These are phyloP conservation scores for Remorina albescens DNA, from an alignment of 2,797 vertebrate genomes.

Conservation along the genomic window DNA sequence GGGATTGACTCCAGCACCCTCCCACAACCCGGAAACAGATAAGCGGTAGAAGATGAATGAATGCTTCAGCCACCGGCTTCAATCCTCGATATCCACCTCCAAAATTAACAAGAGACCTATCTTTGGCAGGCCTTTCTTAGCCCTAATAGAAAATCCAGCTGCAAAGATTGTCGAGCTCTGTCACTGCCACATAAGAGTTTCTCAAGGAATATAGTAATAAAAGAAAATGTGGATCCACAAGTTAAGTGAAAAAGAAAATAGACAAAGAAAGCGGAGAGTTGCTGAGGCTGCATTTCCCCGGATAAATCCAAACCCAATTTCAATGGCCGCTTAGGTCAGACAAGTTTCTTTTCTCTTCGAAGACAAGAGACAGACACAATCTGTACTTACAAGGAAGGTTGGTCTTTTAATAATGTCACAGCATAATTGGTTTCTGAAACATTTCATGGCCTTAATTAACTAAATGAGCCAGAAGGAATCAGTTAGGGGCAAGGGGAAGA, in stretches of 20 bases:
- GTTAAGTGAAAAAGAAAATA: conserved; percentile 34
- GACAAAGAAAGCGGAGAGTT: conserved; percentile 46
- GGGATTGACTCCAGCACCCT: too few species aligned
- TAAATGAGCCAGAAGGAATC: conserved; percentile 78
- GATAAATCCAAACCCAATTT: conserved; percentile 54
- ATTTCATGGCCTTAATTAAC: conserved; percentile 84
- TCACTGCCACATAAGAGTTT: conserved; percentile 31
- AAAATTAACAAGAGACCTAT: conserved; percentile 54
- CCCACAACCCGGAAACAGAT: too few species aligned
- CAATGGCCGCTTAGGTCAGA: conserved; percentile 52
- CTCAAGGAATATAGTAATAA: conserved; percentile 29
- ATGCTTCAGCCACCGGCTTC: conserved; percentile 20
- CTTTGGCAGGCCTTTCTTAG: conserved; percentile 40
- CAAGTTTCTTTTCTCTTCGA: conserved; percentile 59
- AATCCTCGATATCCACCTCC: conserved; percentile 11
- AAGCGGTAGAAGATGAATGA: too few species aligned
- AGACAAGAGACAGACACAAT: conserved; percentile 70
- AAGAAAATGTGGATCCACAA: conserved; percentile 41
- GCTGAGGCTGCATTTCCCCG: conserved; percentile 63
- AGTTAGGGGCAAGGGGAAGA: conserved; percentile 44
- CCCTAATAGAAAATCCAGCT: conserved; percentile 51
- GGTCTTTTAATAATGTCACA: conserved; percentile 82
- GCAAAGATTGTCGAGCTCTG: conserved; percentile 37
- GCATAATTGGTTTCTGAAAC: conserved; percentile 84
- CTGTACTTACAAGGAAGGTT: conserved; percentile 74